Evolutionary conservation across 2,113 vertebrate species (phyloP).

Genomic region (Mustela nigripes): DNA sequence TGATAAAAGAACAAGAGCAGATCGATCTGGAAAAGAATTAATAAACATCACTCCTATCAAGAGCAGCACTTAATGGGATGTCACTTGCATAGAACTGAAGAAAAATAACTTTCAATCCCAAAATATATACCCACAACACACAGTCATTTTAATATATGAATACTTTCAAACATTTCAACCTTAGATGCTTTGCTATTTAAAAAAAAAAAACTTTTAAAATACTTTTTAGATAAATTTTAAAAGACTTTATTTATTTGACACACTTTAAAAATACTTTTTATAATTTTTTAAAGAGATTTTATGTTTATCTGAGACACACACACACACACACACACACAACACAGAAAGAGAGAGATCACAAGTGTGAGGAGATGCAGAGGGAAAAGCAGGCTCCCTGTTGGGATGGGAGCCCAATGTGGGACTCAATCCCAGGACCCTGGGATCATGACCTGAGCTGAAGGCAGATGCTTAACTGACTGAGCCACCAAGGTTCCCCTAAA

Average conservation of each 20-base stretch:
- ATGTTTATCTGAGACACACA: background rate
- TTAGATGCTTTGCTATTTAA: background rate
- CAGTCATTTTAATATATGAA: background rate
- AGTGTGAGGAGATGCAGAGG: background rate
- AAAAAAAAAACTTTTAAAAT: background rate
- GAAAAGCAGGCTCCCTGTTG: background rate
- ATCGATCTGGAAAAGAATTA: background rate
- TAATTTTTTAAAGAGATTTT: too few species aligned
- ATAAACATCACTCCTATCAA: background rate
- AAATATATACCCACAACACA: background rate
- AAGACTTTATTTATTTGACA: too few species aligned
- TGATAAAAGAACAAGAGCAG: background rate
- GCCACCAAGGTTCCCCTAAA: too few species aligned
- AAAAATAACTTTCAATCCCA: background rate
- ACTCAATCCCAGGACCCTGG: too few species aligned
- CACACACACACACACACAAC: too few species aligned
- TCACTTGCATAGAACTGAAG: background rate
- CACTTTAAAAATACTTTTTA: background rate
- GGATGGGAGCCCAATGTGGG: too few species aligned
- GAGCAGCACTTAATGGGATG: background rate
- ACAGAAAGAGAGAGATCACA: background rate
- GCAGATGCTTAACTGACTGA: too few species aligned
- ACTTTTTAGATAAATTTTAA: background rate
- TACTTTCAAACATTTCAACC: background rate
- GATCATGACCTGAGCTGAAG: too few species aligned